phyloP scores from a whole-genome alignment of 2,113 vertebrate species.

The Tylochromis polylepis region DNA sequence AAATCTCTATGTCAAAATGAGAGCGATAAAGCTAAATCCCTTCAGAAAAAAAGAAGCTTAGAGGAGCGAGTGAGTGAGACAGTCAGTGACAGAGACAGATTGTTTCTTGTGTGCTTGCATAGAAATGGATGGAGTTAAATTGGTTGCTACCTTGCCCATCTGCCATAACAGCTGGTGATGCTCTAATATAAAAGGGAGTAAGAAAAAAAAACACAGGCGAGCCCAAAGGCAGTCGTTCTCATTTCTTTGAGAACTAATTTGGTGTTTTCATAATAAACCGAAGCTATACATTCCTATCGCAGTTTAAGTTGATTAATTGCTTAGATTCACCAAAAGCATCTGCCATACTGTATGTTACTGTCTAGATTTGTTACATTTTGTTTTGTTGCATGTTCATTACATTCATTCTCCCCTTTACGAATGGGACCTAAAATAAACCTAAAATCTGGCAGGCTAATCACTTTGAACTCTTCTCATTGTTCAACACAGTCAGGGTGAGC shows the following conservation, averaged over 20 bases:
- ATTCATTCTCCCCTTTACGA: neutral
- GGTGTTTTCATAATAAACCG: neutral
- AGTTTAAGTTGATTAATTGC: constrained; percentile 5
- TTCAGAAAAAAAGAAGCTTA: neutral
- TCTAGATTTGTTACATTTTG: neutral
- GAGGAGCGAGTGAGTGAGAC: neutral
- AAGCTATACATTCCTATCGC: neutral
- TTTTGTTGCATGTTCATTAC: neutral
- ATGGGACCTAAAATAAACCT: neutral
- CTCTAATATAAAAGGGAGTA: constrained; percentile 10
- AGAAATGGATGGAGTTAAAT: constrained; percentile 49
- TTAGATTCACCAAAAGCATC: neutral
- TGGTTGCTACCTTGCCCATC: constrained; percentile 31
- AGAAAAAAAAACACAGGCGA: neutral
- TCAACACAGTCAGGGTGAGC: neutral
- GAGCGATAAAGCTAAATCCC: neutral
- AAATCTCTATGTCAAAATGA: constrained; percentile 21
- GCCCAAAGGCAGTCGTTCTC: neutral
- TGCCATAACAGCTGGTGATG: constrained; percentile 56
- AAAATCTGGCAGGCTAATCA: neutral
- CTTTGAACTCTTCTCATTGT: constrained; percentile 8
- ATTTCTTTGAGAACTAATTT: neutral
- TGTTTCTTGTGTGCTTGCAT: neutral
- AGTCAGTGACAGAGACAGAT: neutral
- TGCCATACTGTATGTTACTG: constrained; percentile 13